phyloP scores from a whole-genome alignment of 2,797 vertebrate genomes.

The Tapirus indicus region DNA sequence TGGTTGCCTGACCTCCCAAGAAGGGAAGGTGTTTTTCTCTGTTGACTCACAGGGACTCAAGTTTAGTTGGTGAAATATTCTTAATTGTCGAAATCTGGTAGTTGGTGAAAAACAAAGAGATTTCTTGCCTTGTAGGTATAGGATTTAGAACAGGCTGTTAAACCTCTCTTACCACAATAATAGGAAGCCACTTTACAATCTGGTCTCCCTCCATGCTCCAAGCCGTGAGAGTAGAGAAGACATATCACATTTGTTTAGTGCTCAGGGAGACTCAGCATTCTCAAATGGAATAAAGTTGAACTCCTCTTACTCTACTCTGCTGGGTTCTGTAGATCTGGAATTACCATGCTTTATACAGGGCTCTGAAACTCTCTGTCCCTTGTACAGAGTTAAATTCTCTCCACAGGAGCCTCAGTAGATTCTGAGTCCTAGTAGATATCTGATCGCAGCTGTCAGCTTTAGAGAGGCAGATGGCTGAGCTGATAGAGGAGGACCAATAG shows the following conservation, averaged over 20 bases:
- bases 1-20: not conserved
- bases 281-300: not conserved
- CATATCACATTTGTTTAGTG: not conserved
- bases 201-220: not conserved
- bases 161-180: not conserved
- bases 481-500: not conserved
- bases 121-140: not conserved
- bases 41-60: not conserved
- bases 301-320: not conserved
- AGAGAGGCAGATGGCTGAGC: not conserved
- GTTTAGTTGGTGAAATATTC: not conserved
- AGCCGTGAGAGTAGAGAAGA: not conserved
- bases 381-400: not conserved
- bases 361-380: not conserved
- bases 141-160: not conserved
- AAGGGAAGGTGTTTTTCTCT: not conserved
- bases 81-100: not conserved
- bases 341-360: not conserved
- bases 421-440: not conserved
- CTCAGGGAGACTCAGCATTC: not conserved
- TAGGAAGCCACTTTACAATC: not conserved
- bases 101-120: not conserved
- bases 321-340: not conserved
- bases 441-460: not conserved
- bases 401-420: not conserved